Evolutionary conservation across 2,797 vertebrate species (phyloP), one percentile per base, ranked within the genome.

Genomic region (Aselliscus stoliczkanus): DNA sequence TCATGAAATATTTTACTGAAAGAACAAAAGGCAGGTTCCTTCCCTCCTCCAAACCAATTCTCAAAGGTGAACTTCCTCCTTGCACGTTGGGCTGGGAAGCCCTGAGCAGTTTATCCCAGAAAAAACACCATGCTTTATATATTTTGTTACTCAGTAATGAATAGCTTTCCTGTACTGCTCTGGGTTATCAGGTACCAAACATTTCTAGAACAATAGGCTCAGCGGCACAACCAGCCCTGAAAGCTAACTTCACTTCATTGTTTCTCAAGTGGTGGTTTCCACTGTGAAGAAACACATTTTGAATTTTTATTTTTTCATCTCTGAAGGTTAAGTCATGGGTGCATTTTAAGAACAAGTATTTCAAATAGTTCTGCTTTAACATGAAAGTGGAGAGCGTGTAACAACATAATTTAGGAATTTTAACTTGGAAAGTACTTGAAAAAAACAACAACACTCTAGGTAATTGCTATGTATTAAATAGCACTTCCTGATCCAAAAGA

Each of bases 191-290:
- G 50, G 62, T 39, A 37, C 75, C 60, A 82, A 58, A 23, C 23
- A 31, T 29, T 90, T 90, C 23, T 44, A 42, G 82, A 94, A 94
- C 72, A 95, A 93, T 58, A 85, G 21, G 31, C 29, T 70, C 14
- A 56, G 64, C 17, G 25, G 44, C 25, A 72, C 21, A 39, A 34
- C 11, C 29, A 89, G 10, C 11, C 10, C 56, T 23, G 31, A 83
- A 31, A 70, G 5, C 42, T 88, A 79, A 90, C 34, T 83, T 84
- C 23, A 25, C 34, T 58, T 67, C 77, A 90, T 92, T 97, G 92
- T 97, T 94, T 95, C 50, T 70, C 89, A 87, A 62, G 89, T n/a
- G 96, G 96, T 96, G 89, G 44, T 98, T 97, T 97, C 96, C 95
- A 87, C 29, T 23, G 79, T 96, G 95, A 92, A 91, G 70, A 93